Percentiles rank a stretch among this genome's conserved stretches.
These are phyloP conservation scores for Agrochola macilenta DNA, from an alignment of 2,888 invertebrate genomes.

Conservation along the genomic window DNA sequence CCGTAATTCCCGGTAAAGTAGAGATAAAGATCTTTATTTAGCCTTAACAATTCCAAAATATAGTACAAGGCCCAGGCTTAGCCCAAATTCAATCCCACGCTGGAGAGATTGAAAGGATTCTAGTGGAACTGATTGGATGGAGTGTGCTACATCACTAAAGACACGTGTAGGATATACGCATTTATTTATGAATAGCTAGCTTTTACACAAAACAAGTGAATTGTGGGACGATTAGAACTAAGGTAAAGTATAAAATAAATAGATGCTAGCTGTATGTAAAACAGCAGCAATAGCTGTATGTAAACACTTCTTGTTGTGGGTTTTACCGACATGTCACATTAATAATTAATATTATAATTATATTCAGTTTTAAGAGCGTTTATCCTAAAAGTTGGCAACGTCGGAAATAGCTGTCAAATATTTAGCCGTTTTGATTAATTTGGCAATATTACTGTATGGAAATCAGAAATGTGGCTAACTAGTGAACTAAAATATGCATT, in stretches of 20 bases:
- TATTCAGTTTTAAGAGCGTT: no score
- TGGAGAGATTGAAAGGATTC: constrained; percentile 45
- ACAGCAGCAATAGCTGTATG: no score
- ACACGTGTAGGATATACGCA: background rate
- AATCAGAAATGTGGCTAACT: no score
- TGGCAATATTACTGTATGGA: no score
- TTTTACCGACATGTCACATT: constrained; percentile 8
- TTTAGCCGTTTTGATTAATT: no score
- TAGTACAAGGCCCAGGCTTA: background rate
- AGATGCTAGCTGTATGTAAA: background rate
- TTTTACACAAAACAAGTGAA: constrained; percentile 1
- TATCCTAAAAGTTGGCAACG: no score
- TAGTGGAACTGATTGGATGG: constrained; percentile 50
- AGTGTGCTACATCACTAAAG: constrained; percentile 34
- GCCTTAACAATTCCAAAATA: constrained; percentile 10
- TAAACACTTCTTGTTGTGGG: background rate
- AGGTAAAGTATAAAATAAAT: background rate
- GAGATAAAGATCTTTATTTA: background rate
- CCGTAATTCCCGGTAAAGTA: background rate
- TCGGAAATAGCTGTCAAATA: no score
- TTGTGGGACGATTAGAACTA: background rate
- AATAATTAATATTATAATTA: no score
- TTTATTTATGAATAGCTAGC: constrained; percentile 1
- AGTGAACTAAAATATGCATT: no score
- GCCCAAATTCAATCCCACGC: constrained; percentile 37